Evolutionary conservation across 2,888 invertebrate genomes (phyloP), one percentile per base, ranked within the genome.

Genomic region (Gymnocheta viridis): DNA sequence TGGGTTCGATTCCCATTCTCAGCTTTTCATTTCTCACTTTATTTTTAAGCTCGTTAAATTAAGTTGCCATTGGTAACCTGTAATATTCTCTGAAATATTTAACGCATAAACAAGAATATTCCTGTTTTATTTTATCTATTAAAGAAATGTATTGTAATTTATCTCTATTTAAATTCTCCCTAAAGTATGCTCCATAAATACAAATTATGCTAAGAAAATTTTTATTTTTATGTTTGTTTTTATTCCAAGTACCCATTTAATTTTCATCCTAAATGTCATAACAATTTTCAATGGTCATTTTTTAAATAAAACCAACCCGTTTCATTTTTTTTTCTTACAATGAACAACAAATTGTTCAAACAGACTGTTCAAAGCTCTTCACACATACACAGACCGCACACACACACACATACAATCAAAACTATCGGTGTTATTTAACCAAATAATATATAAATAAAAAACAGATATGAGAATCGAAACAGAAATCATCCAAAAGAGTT

Each of bases 211-310:
- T 41, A 7, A 41, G 29, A 32, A 22, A 32, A 6, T 2, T 67
- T 32, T 1, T 44, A 32, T 70, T 47, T 70, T 9, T 27, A 9
- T 54, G 17, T 22, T 22, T 58, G 5, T 29, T 47, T 10, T 14
- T 69, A 78, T 7, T 32, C 32, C 14, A 19, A n/a, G 5, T 41
- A 35, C 56, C 58, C 54, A 56, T 84, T 81, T 73, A 67, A 81
- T 77, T 73, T 84, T 64, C 67, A 73, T 72, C 7, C 19, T 70
- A 70, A 76, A 64, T 74, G 58, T 60, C 74, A 49, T 49, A 82
- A 74, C 56, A 76, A 58, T 76, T 79, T 82, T 60, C 62, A 82
- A 64, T 49, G 51, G 73, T 44, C 74, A 74, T 82, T 32, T 38
- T 69, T 82, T 38, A 44, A 51, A 62, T 27, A 10, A 38, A 54